These are phyloP conservation scores for Halesus radiatus DNA, from an alignment of 1,140 invertebrate genomes.

Conservation along the genomic window DNA sequence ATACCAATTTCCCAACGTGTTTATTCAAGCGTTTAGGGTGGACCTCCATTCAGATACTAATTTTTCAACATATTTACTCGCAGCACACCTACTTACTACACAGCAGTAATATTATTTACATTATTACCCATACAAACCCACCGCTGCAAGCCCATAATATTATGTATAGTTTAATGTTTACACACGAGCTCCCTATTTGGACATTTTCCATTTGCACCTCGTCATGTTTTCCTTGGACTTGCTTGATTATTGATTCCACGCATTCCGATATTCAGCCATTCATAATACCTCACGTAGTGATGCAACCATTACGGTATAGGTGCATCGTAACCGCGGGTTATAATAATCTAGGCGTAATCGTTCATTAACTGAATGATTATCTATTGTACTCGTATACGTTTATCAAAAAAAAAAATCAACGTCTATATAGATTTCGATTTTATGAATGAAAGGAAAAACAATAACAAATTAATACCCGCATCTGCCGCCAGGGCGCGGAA, in stretches of 20 bases:
- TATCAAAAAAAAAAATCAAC: no score
- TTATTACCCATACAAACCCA: background rate
- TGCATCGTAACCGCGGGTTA: no score
- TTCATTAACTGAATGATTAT: no score
- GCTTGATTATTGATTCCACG: background rate
- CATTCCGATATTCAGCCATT: background rate
- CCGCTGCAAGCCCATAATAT: background rate
- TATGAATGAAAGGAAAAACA: no score
- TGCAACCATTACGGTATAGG: no score
- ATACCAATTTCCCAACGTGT: no score
- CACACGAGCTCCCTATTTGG: constrained; percentile 4
- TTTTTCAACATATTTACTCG: background rate
- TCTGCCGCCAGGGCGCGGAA: no score
- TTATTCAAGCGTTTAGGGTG: background rate
- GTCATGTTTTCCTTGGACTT: constrained; percentile 25
- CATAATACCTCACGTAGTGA: background rate
- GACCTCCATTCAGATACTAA: background rate
- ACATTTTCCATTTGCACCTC: constrained; percentile 3
- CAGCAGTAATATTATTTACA: background rate
- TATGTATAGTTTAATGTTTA: background rate
- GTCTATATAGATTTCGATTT: no score
- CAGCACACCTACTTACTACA: background rate
- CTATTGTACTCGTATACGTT: no score
- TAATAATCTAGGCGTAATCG: no score
- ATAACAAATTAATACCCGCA: no score